Evolutionary conservation across 2,888 invertebrate species (phyloP).

Genomic region (Galerucella nymphaeae): DNA sequence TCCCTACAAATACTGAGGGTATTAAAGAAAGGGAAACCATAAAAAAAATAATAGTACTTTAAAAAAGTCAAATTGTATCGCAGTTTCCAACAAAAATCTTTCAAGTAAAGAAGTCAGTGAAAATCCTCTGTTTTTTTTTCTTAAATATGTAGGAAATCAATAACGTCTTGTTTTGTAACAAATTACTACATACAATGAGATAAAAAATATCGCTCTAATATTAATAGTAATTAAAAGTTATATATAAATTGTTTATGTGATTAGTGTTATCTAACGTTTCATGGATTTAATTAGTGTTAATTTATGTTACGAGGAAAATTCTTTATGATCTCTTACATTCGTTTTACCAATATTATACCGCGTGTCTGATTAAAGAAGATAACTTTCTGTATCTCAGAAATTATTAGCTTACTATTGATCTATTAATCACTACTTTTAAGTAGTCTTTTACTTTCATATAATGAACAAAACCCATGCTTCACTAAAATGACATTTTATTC

Average conservation of each 20-base stretch:
- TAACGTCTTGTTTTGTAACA: background rate
- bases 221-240: constrained; percentile 18
- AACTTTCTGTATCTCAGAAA: too few species aligned
- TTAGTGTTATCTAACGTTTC: constrained; percentile 21
- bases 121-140: background rate
- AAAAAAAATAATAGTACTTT: background rate
- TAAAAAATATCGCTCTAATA: constrained; percentile 12
- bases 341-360: background rate
- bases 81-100: background rate
- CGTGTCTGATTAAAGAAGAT: too few species aligned
- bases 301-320: constrained; percentile 19
- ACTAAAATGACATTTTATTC: too few species aligned
- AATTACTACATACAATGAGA: constrained; percentile 5
- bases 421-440: too few species aligned
- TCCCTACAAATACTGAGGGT: background rate
- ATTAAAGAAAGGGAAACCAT: background rate
- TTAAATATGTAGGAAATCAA: constrained; percentile 1
- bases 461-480: too few species aligned
- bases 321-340: background rate
- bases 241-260: constrained; percentile 14
- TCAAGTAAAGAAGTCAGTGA: background rate
- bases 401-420: too few species aligned
- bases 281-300: constrained; percentile 19
- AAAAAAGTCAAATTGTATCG: background rate
- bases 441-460: too few species aligned